Evolutionary conservation across 1,140 invertebrate species (phyloP), one percentile per base, ranked within the genome.

Genomic region (Sminthurides bifidus): DNA sequence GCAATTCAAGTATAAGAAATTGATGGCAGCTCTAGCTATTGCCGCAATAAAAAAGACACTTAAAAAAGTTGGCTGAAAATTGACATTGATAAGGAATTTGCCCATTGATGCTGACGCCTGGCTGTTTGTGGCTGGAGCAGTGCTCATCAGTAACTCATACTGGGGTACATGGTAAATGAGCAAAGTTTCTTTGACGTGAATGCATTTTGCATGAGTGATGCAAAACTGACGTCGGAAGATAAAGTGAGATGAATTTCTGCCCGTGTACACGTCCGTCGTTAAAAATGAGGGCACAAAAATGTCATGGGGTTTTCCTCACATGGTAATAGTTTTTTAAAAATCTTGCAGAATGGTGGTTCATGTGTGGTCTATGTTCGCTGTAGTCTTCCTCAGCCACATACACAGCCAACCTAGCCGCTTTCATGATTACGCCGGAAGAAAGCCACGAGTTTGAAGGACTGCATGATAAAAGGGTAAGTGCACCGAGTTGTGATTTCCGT

Each of bases 371-470:
- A 84, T 97, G 77, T 98, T 98, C 70, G 92, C 92, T 61, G 85
- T 93, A 21, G 89, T 92, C 27, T 93, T 93, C 70, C 79, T 89
- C 26, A n/a, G 89, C 89, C 71, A 92, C 92, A 65, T 94, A 94
- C 78, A 94, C 91, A 76, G 92, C 92, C 70, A 95, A 95, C 74
- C 74, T 95, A 68, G 94, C 95, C 24, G 94, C 94, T 48, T 98
- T 98, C 77, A 98, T 98, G 95, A 98, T 98, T 68, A 97, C 94
- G 31, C 79, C 93, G 64, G 92, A 98, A 72, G 92, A 97, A 68
- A 96, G 85, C 71, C 91, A 92, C 70, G 89, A 97, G 68, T 84
- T 98, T 52, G 81, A 76, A 63, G 93, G 93, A 15, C 75, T 98
- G 49, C 87, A 96, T 65, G 95, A 98, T 71, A 77, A 79, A 58